Evolutionary conservation across 2,797 vertebrate species (phyloP), one percentile per base, ranked within the genome.

Genomic region (Muscicapa comitata): DNA sequence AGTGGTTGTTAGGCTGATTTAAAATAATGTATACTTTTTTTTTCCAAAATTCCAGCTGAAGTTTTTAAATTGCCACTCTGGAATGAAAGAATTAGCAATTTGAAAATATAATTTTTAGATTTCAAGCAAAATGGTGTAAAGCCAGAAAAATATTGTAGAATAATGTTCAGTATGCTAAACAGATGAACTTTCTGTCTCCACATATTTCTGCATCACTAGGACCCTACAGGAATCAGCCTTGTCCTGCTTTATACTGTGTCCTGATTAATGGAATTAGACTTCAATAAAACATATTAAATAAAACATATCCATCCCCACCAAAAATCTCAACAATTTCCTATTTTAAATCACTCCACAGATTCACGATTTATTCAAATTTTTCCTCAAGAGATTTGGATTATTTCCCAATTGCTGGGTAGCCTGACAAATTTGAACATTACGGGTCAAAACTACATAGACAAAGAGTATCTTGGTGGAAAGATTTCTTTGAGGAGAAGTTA

Each of bases 341-440:
- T 29, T 81, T 81, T 71, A 40, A 55, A 81, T 18, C 2, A 17
- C 11, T 80, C n/a, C 11, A 42, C 12, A 35, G 17, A 51, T 21
- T 55, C 50, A 45, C 0, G 0, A 88, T 92, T 87, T 89, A 90
- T 92, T 95, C 54, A 42, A 21, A 33, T 58, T 93, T 84, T 96
- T 91, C 38, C 83, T 94, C 58, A 67, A 81, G 42, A 61, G 2
- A 23, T 6, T 33, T 37, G 29, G 7, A 78, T 93, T 94, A 78
- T 80, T 87, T 88, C 88, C 88, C 86, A 95, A 94, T 89, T 59
- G 94, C 78, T 73, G 85, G 12, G 53, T 24, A 94, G 65, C 31
- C 59, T 95, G 43, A 94, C 47, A 92, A 96, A 96, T 38, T 91
- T 81, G 95, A 62, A 70, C 65, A 95, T 96, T 92, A 90, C 83